A percentile compares a stretch with the other conserved stretches of the same genome.
Conservation (phyloP, 2,113 vertebrate genomes). For the Heliornis fulica region DNA sequence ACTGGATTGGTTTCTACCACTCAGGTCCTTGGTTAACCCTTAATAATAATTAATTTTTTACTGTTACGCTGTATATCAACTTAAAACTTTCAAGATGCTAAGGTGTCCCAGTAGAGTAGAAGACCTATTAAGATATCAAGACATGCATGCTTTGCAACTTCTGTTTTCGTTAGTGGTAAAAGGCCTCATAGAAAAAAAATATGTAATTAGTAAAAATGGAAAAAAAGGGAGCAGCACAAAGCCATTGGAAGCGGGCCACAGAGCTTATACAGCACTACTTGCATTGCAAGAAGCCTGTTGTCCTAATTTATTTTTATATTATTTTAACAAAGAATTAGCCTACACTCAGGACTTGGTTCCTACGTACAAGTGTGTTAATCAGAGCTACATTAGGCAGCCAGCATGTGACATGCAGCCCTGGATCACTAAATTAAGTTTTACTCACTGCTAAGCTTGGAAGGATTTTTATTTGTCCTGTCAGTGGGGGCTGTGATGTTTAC, state of each 20-base stretch:
- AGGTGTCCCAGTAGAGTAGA: constrained; percentile 62
- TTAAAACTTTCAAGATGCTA: constrained; percentile 72
- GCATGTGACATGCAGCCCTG: not conserved
- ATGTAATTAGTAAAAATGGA: not conserved
- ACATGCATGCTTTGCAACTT: constrained; percentile 68
- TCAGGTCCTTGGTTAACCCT: constrained; percentile 70
- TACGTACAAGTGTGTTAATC: not conserved
- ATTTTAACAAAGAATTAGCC: not conserved
- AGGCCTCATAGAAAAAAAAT: not conserved
- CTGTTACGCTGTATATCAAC: constrained; percentile 67
- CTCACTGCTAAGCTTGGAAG: not conserved
- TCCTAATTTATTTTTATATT: not conserved
- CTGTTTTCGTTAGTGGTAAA: constrained; percentile 67
- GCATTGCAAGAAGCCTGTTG: not conserved
- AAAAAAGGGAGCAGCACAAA: not conserved
- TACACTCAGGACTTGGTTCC: not conserved
- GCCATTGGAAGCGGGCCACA: not conserved
- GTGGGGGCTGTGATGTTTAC: not conserved
- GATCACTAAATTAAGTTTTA: not conserved
- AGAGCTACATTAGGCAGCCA: not conserved
- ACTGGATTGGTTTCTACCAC: constrained; percentile 52
- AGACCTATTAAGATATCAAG: constrained; percentile 74
- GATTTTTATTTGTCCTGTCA: not conserved
- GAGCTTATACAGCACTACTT: constrained; percentile 3
- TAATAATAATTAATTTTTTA: constrained; percentile 75